phyloP scores from a whole-genome alignment of 1,140 invertebrate species.

The Drosophila elegans region DNA sequence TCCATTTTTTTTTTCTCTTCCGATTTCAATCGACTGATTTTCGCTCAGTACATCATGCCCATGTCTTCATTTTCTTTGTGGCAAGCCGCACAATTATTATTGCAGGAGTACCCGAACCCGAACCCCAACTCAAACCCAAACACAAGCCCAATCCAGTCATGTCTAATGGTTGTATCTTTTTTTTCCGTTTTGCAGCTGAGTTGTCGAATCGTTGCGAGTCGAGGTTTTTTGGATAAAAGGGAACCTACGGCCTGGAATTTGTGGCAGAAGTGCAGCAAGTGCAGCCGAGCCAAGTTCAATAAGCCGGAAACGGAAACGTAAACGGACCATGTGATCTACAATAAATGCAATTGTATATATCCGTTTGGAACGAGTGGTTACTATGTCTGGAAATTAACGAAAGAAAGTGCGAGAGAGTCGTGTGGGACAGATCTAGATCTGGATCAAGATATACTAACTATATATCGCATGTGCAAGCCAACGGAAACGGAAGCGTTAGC shows the following conservation, averaged over 20 bases:
- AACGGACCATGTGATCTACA: constrained; percentile 38
- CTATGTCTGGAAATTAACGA: constrained; percentile 16
- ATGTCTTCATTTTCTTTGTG: constrained; percentile 24
- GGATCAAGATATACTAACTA: constrained; percentile 1
- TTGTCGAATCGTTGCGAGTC: constrained; percentile 3
- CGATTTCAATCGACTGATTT: background rate
- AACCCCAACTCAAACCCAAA: constrained; percentile 2
- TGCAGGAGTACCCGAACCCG: constrained; percentile 6
- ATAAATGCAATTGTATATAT: constrained; percentile 39
- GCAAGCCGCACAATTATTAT: constrained; percentile 30
- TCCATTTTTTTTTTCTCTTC: background rate
- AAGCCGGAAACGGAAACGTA: constrained; percentile 4
- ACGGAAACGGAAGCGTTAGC: constrained; percentile 9
- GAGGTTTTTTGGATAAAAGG: constrained; percentile 26
- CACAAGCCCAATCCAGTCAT: constrained; percentile 18
- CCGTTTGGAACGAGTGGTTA: constrained; percentile 12
- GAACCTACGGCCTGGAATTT: background rate
- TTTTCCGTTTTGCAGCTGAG: constrained; percentile 27
- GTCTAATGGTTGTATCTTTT: constrained; percentile 30
- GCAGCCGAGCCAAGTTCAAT: constrained; percentile 17
- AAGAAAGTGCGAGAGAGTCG: background rate
- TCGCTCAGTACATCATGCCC: background rate
- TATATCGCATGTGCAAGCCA: constrained; percentile 32
- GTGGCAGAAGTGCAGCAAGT: constrained; percentile 15
- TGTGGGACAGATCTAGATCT: constrained; percentile 25